Evolutionary conservation across 2,113 vertebrate species (phyloP).

Genomic region (Piaya cayana): DNA sequence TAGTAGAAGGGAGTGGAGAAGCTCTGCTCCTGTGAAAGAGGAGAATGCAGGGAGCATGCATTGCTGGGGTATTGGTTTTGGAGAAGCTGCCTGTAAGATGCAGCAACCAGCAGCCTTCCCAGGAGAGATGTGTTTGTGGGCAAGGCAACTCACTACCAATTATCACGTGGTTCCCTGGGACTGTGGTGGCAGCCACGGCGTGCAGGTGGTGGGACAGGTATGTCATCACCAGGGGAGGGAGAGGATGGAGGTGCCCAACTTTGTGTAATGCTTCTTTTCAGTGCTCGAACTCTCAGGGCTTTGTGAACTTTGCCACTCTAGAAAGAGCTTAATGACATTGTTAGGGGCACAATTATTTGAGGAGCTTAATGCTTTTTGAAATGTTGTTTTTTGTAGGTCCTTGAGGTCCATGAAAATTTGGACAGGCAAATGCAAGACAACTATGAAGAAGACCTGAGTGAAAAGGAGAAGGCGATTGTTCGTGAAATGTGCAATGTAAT

Average conservation of each 20-base stretch:
- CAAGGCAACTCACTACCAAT: rapidly evolving
- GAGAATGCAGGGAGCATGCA: neutral
- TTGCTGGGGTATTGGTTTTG: neutral
- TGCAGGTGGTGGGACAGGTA: neutral
- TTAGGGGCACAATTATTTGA: neutral
- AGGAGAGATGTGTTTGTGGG: neutral
- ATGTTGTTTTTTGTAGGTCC: constrained; percentile 78
- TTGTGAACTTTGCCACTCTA: neutral
- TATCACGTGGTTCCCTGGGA: neutral
- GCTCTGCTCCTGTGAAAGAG: neutral
- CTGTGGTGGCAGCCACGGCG: neutral
- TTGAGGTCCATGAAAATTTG: constrained; percentile 95
- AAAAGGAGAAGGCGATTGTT: constrained; percentile 96
- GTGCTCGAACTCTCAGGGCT: neutral
- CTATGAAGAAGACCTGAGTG: constrained; percentile 91
- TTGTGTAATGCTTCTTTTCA: neutral
- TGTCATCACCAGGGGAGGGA: neutral
- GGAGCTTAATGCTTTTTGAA: constrained; percentile 11
- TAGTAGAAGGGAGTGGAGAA: neutral
- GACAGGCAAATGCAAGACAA: constrained; percentile 89
- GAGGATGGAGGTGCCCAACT: neutral
- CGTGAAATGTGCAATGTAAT: constrained; percentile 96
- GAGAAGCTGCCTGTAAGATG: neutral
- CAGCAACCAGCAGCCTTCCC: neutral
- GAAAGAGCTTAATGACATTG: neutral